Percentiles rank a stretch among this genome's conserved stretches.
Conservation (phyloP, 2,888 invertebrate genomes). For the Pemphredon lugubris region DNA sequence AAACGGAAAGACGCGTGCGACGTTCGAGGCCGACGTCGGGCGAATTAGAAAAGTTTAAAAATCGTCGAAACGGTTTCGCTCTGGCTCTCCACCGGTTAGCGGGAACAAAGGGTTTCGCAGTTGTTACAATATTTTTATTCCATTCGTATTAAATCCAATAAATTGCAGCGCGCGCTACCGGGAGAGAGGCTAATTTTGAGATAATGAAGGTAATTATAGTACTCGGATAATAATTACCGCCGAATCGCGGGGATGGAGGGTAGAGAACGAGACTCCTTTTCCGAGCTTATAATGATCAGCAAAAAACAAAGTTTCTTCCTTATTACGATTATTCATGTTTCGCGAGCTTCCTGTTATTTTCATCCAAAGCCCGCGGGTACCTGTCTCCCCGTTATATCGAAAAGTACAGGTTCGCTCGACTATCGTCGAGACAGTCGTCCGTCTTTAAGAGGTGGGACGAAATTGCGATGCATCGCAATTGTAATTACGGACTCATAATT, state of each 20-base stretch:
- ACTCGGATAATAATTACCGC: slow-evolving; percentile 35
- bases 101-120: too few species aligned
- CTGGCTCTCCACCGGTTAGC: too few species aligned
- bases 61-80: too few species aligned
- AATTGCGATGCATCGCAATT: too few species aligned
- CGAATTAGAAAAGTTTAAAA: too few species aligned
- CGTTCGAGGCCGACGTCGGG: too few species aligned
- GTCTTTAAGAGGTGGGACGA: too few species aligned
- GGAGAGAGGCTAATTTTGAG: slow-evolving; percentile 25
- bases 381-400: slow-evolving; percentile 36
- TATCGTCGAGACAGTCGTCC: slow-evolving; percentile 44
- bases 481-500: too few species aligned
- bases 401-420: slow-evolving; percentile 45
- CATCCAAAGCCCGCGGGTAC: slow-evolving; percentile 12
- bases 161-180: slow-evolving; percentile 11
- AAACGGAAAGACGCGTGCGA: neutral
- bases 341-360: slow-evolving; percentile 21
- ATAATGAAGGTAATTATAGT: slow-evolving; percentile 44
- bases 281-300: slow-evolving; percentile 9
- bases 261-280: slow-evolving; percentile 20
- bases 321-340: slow-evolving; percentile 28
- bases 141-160: slow-evolving; percentile 17
- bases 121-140: too few species aligned
- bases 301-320: slow-evolving; percentile 14
- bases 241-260: slow-evolving; percentile 13